Evolutionary conservation across 2,888 invertebrate genomes (phyloP), one percentile per base, ranked within the genome.

Genomic region (Athripsodes cinereus): DNA sequence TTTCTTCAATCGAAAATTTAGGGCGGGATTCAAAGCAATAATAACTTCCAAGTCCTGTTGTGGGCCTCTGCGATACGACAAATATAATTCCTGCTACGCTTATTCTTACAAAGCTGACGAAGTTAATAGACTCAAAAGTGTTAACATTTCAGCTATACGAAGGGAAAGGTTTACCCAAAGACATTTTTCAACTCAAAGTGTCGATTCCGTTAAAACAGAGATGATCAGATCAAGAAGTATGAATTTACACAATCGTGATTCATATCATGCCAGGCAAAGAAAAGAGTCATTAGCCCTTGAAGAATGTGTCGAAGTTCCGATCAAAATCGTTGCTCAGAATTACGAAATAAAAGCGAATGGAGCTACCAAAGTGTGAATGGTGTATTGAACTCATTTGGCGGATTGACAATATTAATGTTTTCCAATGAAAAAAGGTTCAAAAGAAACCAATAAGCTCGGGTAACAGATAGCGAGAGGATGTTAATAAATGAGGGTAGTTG

Each of bases 1-100:
- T 40, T 80, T 80, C 67, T 80, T 81, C 71, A 80, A 81, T 68
- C 72, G 74, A 57, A 78, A 79, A 66, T 82, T 78, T 69, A 68
- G 81, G 40, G 69, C 71, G 22, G 81, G 81, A 2, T 81, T 81
- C 67, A 69, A 70, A 65, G 75, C 74, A 11, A 70, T 76, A 50
- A 65, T 76, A 22, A 71, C 71, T 46, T 73, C 72, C 53, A 68
- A 70, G 2, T 70, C 72, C 18, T 77, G 76, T 64, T 68, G 67
- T 57, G 65, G 66, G 1, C 66, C 65, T 16, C 57, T 65, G 22
- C 57, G 63, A 22, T 65, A 62, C 34, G 67, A 64, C 64, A 68
- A 62, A 34, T 62, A 64, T 53, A 62, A 64, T 35, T 64, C 64
- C 1, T 64, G 62, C 49, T 64, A 64, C 53, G 59, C 62, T 22